Evolutionary conservation across 2,797 vertebrate species (phyloP).

Genomic region (Yasuhikotakia modesta): DNA sequence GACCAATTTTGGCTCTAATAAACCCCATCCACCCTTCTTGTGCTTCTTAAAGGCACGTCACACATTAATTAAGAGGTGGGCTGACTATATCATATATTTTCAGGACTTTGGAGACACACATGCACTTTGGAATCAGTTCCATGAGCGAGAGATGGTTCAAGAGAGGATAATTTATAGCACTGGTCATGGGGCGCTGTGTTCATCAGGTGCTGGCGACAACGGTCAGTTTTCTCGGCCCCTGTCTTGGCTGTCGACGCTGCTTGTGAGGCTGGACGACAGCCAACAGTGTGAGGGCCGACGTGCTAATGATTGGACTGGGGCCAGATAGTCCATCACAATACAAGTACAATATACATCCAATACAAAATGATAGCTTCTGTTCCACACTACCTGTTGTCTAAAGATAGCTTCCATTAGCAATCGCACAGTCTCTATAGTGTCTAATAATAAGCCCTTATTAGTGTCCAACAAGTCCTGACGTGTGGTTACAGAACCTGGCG

Average conservation of each 20-base stretch:
- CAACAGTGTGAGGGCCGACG: background rate
- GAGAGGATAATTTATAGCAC: conserved; percentile 2
- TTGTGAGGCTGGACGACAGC: background rate
- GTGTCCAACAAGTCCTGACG: background rate
- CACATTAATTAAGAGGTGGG: background rate
- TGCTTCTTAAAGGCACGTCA: background rate
- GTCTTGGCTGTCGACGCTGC: background rate
- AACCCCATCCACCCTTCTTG: background rate
- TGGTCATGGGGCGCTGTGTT: background rate
- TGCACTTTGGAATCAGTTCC: background rate
- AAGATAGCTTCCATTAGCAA: background rate
- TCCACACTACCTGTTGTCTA: background rate
- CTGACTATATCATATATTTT: background rate
- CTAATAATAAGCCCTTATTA: conserved; percentile 5
- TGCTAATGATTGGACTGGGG: background rate
- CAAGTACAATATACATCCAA: conserved; percentile 8
- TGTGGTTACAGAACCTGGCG: background rate
- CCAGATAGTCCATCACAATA: conserved; percentile 26
- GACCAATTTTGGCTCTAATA: background rate
- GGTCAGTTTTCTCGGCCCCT: background rate
- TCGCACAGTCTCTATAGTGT: conserved; percentile 15
- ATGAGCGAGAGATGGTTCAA: background rate
- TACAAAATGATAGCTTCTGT: background rate
- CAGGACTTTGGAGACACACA: background rate
- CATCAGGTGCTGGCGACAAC: conserved; percentile 1